Conservation (phyloP, 2,113 vertebrate genomes). For the Triplophysa siluroides region DNA sequence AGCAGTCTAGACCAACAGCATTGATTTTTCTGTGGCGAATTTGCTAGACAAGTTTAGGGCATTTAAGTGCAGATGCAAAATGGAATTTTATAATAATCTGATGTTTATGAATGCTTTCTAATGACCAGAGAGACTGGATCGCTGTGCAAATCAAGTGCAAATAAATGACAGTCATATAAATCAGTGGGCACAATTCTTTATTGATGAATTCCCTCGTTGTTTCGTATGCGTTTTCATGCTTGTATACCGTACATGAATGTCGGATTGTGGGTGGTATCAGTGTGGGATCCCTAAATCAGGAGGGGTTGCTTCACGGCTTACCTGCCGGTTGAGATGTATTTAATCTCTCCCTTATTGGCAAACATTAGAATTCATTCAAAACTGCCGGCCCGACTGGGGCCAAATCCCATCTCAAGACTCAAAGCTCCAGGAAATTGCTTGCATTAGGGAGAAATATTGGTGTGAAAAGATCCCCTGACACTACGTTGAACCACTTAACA, state of each 20-base stretch:
- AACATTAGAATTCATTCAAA: slow-evolving; percentile 70
- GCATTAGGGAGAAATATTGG: slow-evolving; percentile 79
- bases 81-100: neutral
- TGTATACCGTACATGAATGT: slow-evolving; percentile 4
- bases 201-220: neutral
- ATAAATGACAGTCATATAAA: neutral
- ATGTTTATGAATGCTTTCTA: neutral
- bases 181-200: neutral
- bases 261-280: neutral
- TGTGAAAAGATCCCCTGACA: slow-evolving; percentile 76
- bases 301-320: slow-evolving; percentile 13
- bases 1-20: slow-evolving; percentile 11
- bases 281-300: slow-evolving; percentile 37
- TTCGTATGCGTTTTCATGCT: slow-evolving; percentile 25
- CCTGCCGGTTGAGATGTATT: slow-evolving; percentile 51
- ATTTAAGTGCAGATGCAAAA: too few species aligned
- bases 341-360: slow-evolving; percentile 70
- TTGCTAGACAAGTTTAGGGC: neutral
- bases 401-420: slow-evolving; percentile 68
- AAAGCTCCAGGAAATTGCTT: slow-evolving; percentile 81
- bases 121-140: neutral
- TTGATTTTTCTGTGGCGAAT: slow-evolving; percentile 15
- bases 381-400: slow-evolving; percentile 64
- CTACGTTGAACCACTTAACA: slow-evolving; percentile 63
- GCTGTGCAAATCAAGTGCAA: too few species aligned